Evolutionary conservation across 2,113 vertebrate species (phyloP).

Genomic region (Pyxicephalus adspersus): DNA sequence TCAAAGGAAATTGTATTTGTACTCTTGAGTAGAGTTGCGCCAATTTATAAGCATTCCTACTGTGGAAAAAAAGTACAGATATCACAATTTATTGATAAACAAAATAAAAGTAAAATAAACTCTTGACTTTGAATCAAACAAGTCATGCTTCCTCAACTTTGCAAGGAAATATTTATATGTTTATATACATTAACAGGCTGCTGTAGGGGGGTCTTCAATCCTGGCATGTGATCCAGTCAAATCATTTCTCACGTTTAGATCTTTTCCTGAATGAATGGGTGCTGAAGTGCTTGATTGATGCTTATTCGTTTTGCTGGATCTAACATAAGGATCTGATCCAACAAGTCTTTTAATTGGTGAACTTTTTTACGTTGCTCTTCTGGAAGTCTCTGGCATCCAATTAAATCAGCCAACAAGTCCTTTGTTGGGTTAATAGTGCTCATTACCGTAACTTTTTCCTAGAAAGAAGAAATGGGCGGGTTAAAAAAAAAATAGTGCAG

Average conservation of each 20-base stretch:
- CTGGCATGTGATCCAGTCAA: constrained; percentile 82
- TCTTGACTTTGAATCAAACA: constrained; percentile 80
- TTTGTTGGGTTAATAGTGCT: constrained; percentile 99
- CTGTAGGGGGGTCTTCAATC: constrained; percentile 83
- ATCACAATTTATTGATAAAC: constrained; percentile 75
- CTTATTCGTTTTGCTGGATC: constrained; percentile 98
- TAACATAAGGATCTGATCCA: constrained; percentile 97
- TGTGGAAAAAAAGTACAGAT: constrained; percentile 79
- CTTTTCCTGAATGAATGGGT: constrained; percentile 98
- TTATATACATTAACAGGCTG: constrained; percentile 86
- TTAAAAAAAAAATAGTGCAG: not conserved
- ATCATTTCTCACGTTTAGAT: constrained; percentile 83
- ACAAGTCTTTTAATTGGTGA: constrained; percentile 96
- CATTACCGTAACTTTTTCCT: constrained; percentile 99
- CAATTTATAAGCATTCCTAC: constrained; percentile 81
- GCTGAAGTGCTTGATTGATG: constrained; percentile 99
- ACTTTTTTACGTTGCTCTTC: constrained; percentile 99
- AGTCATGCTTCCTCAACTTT: constrained; percentile 83
- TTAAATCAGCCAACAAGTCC: constrained; percentile 95
- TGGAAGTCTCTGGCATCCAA: constrained; percentile 94
- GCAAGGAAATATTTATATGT: constrained; percentile 84
- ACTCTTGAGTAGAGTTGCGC: constrained; percentile 80
- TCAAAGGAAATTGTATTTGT: constrained; percentile 78
- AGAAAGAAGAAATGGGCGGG: constrained; percentile 46
- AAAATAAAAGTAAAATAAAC: constrained; percentile 73